Conservation (phyloP, 2,888 invertebrate species). For the Melanostoma scalare region DNA sequence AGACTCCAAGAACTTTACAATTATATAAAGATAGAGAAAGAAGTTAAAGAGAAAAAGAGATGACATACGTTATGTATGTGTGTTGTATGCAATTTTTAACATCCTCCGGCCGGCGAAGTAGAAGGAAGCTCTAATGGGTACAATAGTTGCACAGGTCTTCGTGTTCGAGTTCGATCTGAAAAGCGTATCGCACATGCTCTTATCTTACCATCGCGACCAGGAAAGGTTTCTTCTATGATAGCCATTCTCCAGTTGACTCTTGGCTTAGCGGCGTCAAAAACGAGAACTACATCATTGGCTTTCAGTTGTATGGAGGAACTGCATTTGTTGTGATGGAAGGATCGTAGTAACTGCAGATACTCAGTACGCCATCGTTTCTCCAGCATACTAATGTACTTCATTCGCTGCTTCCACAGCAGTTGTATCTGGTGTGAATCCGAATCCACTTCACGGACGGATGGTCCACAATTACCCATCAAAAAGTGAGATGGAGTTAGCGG, state of each 20-base stretch:
- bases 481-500: constrained; percentile 34
- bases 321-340: too few species aligned
- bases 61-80: too few species aligned
- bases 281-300: not conserved
- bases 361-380: too few species aligned
- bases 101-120: too few species aligned
- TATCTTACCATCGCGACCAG: not conserved
- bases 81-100: too few species aligned
- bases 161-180: not conserved
- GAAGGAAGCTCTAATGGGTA: not conserved
- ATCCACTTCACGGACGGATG: not conserved
- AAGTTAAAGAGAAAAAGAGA: too few species aligned
- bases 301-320: not conserved
- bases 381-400: too few species aligned
- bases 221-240: not conserved
- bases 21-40: too few species aligned
- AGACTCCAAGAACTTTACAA: too few species aligned
- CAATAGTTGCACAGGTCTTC: constrained; percentile 4
- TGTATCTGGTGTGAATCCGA: not conserved
- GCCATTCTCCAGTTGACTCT: not conserved
- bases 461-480: constrained; percentile 8
- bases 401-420: too few species aligned
- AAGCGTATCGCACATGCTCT: not conserved
- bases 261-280: not conserved
- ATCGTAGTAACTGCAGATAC: too few species aligned